A percentile compares a stretch with the other conserved stretches of the same genome.
phyloP scores from a whole-genome alignment of 2,113 vertebrate genomes.

The Cynoglossus semilaevis region DNA sequence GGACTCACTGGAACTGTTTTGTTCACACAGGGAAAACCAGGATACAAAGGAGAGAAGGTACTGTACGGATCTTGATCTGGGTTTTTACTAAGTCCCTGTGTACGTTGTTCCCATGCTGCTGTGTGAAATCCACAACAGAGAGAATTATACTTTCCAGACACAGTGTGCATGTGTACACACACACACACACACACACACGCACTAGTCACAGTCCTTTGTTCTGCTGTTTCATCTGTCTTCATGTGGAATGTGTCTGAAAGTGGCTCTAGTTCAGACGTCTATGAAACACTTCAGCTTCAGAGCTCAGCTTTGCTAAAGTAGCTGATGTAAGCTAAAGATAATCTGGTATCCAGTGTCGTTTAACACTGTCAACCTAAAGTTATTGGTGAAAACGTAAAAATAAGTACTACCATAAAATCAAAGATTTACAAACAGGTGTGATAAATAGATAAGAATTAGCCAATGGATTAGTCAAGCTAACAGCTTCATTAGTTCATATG shows the following conservation, averaged over 20 bases:
- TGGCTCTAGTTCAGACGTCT: neutral
- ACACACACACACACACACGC: neutral
- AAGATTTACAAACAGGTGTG: too few species aligned
- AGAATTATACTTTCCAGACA: constrained; percentile 19
- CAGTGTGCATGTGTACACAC: neutral
- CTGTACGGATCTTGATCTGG: constrained; percentile 5
- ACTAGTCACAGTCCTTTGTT: constrained; percentile 11
- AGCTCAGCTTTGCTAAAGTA: too few species aligned
- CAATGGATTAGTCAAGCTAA: too few species aligned
- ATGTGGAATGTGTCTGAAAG: constrained; percentile 12
- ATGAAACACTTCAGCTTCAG: too few species aligned
- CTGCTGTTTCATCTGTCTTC: constrained; percentile 2
- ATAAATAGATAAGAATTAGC: too few species aligned
- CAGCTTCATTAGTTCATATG: too few species aligned
- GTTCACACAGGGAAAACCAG: constrained; percentile 82
- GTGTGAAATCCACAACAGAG: neutral
- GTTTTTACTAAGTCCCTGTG: neutral
- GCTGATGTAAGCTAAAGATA: too few species aligned
- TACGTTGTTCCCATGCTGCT: constrained; percentile 8
- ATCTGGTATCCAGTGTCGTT: too few species aligned
- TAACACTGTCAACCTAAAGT: neutral
- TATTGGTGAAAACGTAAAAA: too few species aligned
- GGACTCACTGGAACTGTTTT: constrained; percentile 33
- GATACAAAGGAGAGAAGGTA: constrained; percentile 92
- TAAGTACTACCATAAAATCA: too few species aligned